Evolutionary conservation across 2,797 vertebrate species (phyloP).

Genomic region (Gobio occitaniae): DNA sequence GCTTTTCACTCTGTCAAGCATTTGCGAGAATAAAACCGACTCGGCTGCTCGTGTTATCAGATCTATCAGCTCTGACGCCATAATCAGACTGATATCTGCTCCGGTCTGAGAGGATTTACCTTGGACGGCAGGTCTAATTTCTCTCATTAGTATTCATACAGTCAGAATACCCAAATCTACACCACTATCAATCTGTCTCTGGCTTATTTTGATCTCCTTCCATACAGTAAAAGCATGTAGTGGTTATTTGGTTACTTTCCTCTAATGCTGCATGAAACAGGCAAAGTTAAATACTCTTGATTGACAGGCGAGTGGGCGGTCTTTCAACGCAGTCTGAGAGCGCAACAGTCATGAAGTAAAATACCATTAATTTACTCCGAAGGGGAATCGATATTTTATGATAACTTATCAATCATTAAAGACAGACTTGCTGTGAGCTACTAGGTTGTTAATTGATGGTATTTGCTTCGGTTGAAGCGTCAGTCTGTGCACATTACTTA

Average conservation of each 20-base stretch:
- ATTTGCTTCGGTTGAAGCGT: too few species aligned
- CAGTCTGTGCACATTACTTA: too few species aligned
- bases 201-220: neutral
- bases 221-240: too few species aligned
- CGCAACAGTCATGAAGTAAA: too few species aligned
- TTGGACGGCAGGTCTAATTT: slow-evolving; percentile 41
- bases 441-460: too few species aligned
- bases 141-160: neutral
- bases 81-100: slow-evolving; percentile 38
- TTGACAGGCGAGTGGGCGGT: too few species aligned
- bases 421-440: too few species aligned
- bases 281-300: too few species aligned
- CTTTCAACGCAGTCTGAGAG: too few species aligned
- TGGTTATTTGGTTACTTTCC: neutral
- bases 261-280: neutral
- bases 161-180: neutral
- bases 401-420: too few species aligned
- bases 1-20: slow-evolving; percentile 45
- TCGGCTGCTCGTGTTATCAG: slow-evolving; percentile 37
- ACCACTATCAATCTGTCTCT: neutral
- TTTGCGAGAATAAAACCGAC: slow-evolving; percentile 33
- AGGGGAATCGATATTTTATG: too few species aligned
- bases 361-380: too few species aligned
- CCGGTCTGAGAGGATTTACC: slow-evolving; percentile 45
- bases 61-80: slow-evolving; percentile 22